These are phyloP conservation scores for Psylliodes chrysocephalus DNA, from an alignment of 2,888 invertebrate genomes.

Conservation along the genomic window DNA sequence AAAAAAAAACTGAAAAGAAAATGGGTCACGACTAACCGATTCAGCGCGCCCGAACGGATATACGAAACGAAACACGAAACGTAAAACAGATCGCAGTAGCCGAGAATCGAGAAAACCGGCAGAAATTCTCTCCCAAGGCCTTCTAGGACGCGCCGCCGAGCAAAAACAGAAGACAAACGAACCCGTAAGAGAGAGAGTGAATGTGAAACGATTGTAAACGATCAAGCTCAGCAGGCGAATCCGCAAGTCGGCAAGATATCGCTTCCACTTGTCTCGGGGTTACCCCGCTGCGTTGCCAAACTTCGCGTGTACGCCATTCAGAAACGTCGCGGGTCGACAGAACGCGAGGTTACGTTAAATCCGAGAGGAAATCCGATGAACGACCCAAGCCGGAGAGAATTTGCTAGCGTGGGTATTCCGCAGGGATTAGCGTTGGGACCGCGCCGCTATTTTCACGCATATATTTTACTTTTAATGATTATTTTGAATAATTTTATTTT, in stretches of 20 bases:
- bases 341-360: too few species aligned
- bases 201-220: slow-evolving; percentile 46
- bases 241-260: slow-evolving; percentile 40
- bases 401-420: too few species aligned
- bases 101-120: slow-evolving; percentile 26
- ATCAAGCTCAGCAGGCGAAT: slow-evolving; percentile 43
- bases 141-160: slow-evolving; percentile 36
- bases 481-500: too few species aligned
- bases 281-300: slow-evolving; percentile 38
- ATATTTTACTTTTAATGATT: too few species aligned
- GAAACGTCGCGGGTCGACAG: too few species aligned
- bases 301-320: not conserved
- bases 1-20: slow-evolving; percentile 28
- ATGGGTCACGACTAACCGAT: slow-evolving; percentile 37
- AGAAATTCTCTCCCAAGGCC: slow-evolving; percentile 42
- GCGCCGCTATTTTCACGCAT: too few species aligned
- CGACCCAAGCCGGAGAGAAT: too few species aligned
- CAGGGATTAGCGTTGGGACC: too few species aligned
- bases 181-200: slow-evolving; percentile 44
- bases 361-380: too few species aligned
- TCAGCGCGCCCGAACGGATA: slow-evolving; percentile 20
- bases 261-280: slow-evolving; percentile 48
- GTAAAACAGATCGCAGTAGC: slow-evolving; percentile 18
- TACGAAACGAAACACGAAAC: slow-evolving; percentile 30
- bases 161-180: slow-evolving; percentile 42